Evolutionary conservation across 2,113 vertebrate genomes (phyloP).

Genomic region (Phalacrocorax carbo): DNA sequence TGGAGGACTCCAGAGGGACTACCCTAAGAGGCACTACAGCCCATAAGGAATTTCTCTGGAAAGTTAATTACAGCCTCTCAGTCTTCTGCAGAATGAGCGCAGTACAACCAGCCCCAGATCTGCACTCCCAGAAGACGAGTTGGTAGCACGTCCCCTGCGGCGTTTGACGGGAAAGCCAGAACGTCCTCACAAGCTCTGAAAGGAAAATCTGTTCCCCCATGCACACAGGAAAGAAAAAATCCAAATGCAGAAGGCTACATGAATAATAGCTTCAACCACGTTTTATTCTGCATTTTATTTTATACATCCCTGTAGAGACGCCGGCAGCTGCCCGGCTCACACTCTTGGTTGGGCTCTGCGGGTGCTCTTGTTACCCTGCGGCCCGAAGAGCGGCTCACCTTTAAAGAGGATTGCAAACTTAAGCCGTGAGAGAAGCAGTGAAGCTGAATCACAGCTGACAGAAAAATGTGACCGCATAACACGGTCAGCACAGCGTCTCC

Average conservation of each 20-base stretch:
- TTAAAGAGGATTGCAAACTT: neutral
- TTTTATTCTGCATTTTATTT: neutral
- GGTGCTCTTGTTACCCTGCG: neutral
- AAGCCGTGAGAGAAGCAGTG: neutral
- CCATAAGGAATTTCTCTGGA: neutral
- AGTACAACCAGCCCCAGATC: neutral
- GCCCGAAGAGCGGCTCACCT: neutral
- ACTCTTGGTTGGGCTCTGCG: rapidly evolving
- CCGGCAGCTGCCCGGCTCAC: neutral
- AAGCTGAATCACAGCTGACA: neutral
- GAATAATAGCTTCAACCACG: neutral
- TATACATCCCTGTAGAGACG: neutral
- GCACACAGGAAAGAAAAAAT: neutral
- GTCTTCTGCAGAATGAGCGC: neutral
- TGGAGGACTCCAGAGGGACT: neutral
- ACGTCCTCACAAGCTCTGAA: neutral
- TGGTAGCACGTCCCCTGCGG: neutral
- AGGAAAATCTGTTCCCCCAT: neutral
- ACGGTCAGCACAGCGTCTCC: neutral
- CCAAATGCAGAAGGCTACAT: neutral
- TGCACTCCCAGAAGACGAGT: neutral
- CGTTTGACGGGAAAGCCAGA: neutral
- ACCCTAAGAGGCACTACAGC: neutral
- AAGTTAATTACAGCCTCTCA: slow-evolving; percentile 12
- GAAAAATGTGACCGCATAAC: neutral